phyloP scores from a whole-genome alignment of 2,888 invertebrate species.

The Lordiphosa andalusiaca region DNA sequence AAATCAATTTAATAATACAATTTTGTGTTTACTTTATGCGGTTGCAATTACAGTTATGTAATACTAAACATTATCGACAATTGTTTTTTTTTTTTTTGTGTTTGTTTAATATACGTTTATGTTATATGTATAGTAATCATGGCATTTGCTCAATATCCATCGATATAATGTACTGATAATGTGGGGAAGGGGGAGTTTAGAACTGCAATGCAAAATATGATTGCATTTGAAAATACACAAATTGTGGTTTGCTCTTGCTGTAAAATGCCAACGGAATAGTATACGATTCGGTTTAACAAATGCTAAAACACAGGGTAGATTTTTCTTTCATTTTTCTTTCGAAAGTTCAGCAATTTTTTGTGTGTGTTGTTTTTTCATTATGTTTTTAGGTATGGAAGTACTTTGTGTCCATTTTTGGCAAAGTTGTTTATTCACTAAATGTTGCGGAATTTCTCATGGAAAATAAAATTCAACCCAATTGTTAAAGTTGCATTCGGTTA shows the following conservation, averaged over 20 bases:
- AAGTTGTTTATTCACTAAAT: background rate
- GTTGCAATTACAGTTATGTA: constrained; percentile 49
- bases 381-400: constrained; percentile 48
- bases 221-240: no score
- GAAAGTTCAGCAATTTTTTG: constrained; percentile 60
- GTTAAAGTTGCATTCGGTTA: no score
- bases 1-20: constrained; percentile 35
- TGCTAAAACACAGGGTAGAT: constrained; percentile 12
- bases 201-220: constrained; percentile 11
- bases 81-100: constrained; percentile 65
- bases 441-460: background rate
- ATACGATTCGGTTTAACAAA: constrained; percentile 14
- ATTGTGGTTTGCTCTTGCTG: no score
- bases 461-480: background rate
- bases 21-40: constrained; percentile 24
- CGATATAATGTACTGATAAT: constrained; percentile 25
- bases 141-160: constrained; percentile 16
- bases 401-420: constrained; percentile 38
- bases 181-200: constrained; percentile 21
- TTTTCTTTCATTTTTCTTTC: constrained; percentile 3
- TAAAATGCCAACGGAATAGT: background rate
- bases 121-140: constrained; percentile 39
- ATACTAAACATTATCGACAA: constrained; percentile 73
- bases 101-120: constrained; percentile 41
- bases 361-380: constrained; percentile 29